Evolutionary conservation across 2,797 vertebrate species (phyloP).

Genomic region (Crocidura indochinensis): DNA sequence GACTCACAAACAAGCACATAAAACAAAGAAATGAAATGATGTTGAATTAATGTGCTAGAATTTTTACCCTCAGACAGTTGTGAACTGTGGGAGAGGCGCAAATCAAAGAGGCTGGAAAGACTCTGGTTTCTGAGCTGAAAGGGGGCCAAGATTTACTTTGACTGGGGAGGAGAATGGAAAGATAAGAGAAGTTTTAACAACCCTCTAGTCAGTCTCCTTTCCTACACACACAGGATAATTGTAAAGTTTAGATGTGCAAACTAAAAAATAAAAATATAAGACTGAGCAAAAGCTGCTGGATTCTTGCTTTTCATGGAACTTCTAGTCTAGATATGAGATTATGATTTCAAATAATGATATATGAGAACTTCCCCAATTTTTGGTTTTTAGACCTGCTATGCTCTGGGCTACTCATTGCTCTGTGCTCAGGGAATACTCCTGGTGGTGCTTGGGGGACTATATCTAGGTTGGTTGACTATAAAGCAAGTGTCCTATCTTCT

Average conservation of each 20-base stretch:
- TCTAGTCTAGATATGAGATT: not conserved
- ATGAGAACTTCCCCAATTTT: not conserved
- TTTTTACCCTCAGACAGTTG: not conserved
- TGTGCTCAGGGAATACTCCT: no score
- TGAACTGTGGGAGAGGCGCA: not conserved
- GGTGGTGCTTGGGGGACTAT: no score
- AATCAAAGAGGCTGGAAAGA: not conserved
- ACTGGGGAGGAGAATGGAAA: not conserved
- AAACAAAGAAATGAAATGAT: not conserved
- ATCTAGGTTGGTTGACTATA: no score
- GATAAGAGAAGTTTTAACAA: slow-evolving; percentile 8
- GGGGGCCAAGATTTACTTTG: not conserved
- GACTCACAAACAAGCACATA: no score
- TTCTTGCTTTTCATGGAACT: not conserved
- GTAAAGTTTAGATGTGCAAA: slow-evolving; percentile 50
- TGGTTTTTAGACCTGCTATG: no score
- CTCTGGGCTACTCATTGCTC: no score
- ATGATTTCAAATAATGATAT: not conserved
- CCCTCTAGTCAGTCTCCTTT: slow-evolving; percentile 23
- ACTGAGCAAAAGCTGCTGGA: not conserved
- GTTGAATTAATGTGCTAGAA: slow-evolving; percentile 47
- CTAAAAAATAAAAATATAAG: slow-evolving; percentile 14
- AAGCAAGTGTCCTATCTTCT: no score
- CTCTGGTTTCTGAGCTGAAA: not conserved
- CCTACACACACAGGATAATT: not conserved